These are phyloP conservation scores for Cotesia typhae DNA, from an alignment of 1,140 invertebrate genomes.

Conservation along the genomic window DNA sequence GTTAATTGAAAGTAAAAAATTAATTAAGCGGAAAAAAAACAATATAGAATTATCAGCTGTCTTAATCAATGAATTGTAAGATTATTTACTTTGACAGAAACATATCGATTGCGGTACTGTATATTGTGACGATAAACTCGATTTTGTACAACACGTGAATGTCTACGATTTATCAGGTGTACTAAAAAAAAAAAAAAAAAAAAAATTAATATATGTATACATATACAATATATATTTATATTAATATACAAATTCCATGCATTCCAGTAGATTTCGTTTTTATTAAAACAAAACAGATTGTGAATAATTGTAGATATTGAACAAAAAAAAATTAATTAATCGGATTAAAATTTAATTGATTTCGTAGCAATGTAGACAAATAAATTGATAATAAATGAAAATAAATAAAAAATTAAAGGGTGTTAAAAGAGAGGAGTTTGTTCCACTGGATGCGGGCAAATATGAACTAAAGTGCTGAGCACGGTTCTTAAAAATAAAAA, in stretches of 20 bases:
- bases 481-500: conserved; percentile 10
- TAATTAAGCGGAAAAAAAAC: conserved; percentile 6
- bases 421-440: conserved; percentile 12
- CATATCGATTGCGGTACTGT: conserved; percentile 27
- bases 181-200: not conserved
- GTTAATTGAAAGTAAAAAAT: conserved; percentile 12
- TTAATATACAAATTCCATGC: not conserved
- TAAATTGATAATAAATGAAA: conserved; percentile 18
- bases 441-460: conserved; percentile 26
- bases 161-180: conserved; percentile 19
- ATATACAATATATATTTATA: conserved; percentile 4
- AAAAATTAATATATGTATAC: conserved; percentile 7
- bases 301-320: conserved; percentile 38
- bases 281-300: conserved; percentile 27
- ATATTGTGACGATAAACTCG: conserved; percentile 33
- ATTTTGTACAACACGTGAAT: conserved; percentile 36
- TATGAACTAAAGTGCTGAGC: conserved; percentile 31
- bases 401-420: not conserved
- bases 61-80: conserved; percentile 10
- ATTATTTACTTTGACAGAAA: conserved; percentile 23
- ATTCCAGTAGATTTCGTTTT: conserved; percentile 23
- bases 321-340: conserved; percentile 28
- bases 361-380: conserved; percentile 20
- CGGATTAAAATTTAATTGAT: conserved; percentile 10
- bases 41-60: conserved; percentile 22